Conservation (phyloP, 2,888 invertebrate genomes). For the Pelosia muscerda region DNA sequence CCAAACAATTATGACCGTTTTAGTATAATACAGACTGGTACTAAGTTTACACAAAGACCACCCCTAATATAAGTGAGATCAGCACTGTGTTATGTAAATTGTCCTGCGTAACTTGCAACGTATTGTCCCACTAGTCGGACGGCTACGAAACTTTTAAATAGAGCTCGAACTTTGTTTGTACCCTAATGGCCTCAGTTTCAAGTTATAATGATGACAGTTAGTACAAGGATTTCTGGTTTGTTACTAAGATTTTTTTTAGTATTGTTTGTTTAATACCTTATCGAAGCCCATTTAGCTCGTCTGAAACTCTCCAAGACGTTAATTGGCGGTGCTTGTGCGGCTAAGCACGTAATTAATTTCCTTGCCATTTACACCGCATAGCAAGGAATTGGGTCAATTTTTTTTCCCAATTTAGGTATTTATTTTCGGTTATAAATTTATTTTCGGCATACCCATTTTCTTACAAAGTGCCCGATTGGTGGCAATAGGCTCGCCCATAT, state of each 20-base stretch:
- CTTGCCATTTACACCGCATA: no score
- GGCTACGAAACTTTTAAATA: conserved; percentile 33
- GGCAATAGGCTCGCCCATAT: no score
- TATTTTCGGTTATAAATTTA: no score
- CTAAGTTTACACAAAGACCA: neutral
- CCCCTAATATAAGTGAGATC: neutral
- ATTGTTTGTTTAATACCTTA: conserved; percentile 6
- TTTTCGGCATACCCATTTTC: no score
- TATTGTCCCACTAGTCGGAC: neutral
- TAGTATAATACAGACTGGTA: neutral
- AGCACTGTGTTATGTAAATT: neutral
- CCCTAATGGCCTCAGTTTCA: conserved; percentile 42
- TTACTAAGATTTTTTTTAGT: conserved; percentile 8
- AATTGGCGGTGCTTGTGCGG: no score
- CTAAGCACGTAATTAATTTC: no score
- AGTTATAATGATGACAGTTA: conserved; percentile 50
- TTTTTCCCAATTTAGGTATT: no score
- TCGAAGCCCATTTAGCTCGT: no score
- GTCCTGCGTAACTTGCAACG: conserved; percentile 1
- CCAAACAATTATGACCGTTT: neutral
- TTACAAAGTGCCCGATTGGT: no score
- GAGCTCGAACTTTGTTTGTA: conserved; percentile 38
- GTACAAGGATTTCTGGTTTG: conserved; percentile 6
- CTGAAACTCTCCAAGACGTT: no score
- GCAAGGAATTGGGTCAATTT: no score